Percentiles rank a stretch among this genome's conserved stretches.
These are phyloP conservation scores for Hystrix brachyura DNA, from an alignment of 2,113 vertebrate species.

Conservation along the genomic window DNA sequence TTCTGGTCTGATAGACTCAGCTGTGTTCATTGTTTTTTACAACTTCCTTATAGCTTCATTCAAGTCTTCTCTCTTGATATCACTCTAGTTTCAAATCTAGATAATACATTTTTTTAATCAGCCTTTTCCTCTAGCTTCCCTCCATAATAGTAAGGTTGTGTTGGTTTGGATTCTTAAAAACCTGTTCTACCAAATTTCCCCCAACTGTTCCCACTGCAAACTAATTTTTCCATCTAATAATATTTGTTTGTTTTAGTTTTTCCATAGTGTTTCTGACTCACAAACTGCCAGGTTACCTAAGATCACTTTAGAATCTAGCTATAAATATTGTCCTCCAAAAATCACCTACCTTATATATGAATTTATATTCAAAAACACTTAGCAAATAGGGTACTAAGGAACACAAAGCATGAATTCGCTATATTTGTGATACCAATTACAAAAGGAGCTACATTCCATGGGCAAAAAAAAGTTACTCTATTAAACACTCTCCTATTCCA, in stretches of 20 bases:
- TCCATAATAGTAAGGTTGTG: not conserved
- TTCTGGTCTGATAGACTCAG: not conserved
- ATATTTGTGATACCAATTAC: not conserved
- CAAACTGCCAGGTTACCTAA: not conserved
- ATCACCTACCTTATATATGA: not conserved
- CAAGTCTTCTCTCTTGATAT: not conserved
- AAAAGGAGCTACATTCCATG: not conserved
- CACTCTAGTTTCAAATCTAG: not conserved
- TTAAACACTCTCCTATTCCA: conserved; percentile 36
- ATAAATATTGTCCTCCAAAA: not conserved
- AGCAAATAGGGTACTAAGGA: conserved; percentile 51
- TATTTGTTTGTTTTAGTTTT: conserved; percentile 46
- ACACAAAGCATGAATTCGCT: not conserved
- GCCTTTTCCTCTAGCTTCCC: not conserved
- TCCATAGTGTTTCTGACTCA: not conserved
- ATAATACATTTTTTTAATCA: not conserved
- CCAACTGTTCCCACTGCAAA: not conserved
- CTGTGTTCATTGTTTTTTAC: not conserved
- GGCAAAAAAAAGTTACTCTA: conserved; percentile 30
- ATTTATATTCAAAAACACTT: conserved; percentile 20
- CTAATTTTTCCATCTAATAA: not conserved
- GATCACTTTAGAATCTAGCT: conserved; percentile 31
- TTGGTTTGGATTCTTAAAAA: conserved; percentile 51
- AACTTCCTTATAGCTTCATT: not conserved
- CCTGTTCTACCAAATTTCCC: not conserved